Conservation (phyloP, 1,140 invertebrate species). For the Bombus huntii region DNA sequence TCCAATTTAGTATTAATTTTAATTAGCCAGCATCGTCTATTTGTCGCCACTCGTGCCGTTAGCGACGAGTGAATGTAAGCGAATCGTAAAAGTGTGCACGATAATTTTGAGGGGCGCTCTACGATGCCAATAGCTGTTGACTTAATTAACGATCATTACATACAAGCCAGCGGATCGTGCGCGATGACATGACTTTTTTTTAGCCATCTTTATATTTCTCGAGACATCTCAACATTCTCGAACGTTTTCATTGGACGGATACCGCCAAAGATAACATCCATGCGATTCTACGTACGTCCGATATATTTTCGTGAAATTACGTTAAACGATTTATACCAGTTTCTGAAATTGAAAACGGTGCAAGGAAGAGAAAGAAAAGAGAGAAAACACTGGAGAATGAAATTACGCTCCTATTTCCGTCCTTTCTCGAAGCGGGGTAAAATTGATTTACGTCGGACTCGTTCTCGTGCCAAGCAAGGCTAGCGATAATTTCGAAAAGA, state of each 20-base stretch:
- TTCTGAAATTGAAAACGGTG: background rate
- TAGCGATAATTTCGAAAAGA: background rate
- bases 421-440: no score
- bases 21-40: background rate
- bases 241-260: background rate
- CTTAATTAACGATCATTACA: conserved; percentile 54
- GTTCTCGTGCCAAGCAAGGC: background rate
- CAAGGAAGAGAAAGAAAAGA: background rate
- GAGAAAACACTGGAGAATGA: background rate
- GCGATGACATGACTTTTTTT: conserved; percentile 8
- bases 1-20: conserved; percentile 33
- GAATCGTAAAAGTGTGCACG: background rate
- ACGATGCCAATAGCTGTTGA: conserved; percentile 33
- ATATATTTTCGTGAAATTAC: background rate
- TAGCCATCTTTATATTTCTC: conserved; percentile 3
- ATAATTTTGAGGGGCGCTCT: conserved; percentile 5
- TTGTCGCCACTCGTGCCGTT: background rate
- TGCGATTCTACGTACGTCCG: background rate
- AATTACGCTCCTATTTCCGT: conserved; percentile 11
- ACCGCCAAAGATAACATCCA: background rate
- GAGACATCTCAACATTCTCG: background rate
- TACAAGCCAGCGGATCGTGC: background rate
- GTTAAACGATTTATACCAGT: background rate
- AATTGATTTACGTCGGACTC: background rate
- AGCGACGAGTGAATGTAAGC: background rate